Evolutionary conservation across 1,140 invertebrate species (phyloP), one percentile per base, ranked within the genome.

Genomic region (Macrocentrus cingulum): DNA sequence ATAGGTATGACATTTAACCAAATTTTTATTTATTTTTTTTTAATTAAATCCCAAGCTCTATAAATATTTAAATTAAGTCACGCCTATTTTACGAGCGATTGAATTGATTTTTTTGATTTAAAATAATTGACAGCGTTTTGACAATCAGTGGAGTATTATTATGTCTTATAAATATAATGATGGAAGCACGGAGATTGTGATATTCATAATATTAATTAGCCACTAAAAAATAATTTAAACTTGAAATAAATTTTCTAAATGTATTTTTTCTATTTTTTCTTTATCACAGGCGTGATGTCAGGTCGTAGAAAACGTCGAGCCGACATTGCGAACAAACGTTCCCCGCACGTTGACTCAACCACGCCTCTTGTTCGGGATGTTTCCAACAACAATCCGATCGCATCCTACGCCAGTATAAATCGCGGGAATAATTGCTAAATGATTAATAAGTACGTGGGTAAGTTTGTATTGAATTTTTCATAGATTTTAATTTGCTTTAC

Each of bases 401-500:
- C 74, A 73, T 78, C 77, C 74, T 80, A 80, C 76, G 71, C 75
- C 71, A 80, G 76, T 78, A 67, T 80, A 70, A 74, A 68, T 41
- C 41, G 4, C 9, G 25, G 25, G 4, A 9, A 29, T 29, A 29
- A 29, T 29, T 9, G 25, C 4, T 29, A 29, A 9, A 29, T 9
- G 9, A 29, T 29, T 29, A 29, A 29, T 29, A 9, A 29, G 4
- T 5, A 29, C 4, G 4, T 29, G 25, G 25, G 25, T 9, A 29
- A 29, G 25, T 29, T n/a, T 29, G 25, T 29, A 29, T 29, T 29
- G 4, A 29, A 29, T 29, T 29, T 29, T n/a, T n/a, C n/a, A n/a
- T n/a, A n/a, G n/a, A n/a, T n/a, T n/a, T n/a, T n/a, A n/a, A n/a
- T n/a, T n/a, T n/a, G n/a, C n/a, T n/a, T n/a, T n/a, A n/a, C n/a